These are phyloP conservation scores for Amazona finschi DNA, from an alignment of 2,797 vertebrate species.

Conservation along the genomic window DNA sequence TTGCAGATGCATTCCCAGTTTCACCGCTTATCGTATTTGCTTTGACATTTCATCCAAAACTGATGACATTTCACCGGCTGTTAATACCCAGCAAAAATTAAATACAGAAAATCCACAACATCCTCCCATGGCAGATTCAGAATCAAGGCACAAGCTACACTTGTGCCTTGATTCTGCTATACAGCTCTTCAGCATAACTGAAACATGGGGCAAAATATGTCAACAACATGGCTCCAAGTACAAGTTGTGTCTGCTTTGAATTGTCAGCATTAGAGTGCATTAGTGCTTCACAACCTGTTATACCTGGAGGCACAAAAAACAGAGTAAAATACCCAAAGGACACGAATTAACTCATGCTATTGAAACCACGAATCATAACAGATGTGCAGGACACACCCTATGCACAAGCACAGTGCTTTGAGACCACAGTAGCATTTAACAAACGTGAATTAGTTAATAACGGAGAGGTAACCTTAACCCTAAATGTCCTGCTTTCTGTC, in stretches of 20 bases:
- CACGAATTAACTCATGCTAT: background rate
- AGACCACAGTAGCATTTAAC: background rate
- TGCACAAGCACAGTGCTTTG: background rate
- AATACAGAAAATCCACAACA: background rate
- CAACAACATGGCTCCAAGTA: background rate
- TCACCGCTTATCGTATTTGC: background rate
- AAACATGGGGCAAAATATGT: background rate
- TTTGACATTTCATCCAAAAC: background rate
- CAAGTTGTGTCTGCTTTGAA: background rate
- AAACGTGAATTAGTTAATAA: background rate
- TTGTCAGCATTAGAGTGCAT: background rate
- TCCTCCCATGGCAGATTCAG: background rate
- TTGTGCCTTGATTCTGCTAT: background rate
- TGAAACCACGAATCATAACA: background rate
- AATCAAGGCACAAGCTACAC: background rate
- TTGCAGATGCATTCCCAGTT: background rate
- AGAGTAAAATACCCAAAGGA: background rate
- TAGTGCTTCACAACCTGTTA: background rate
- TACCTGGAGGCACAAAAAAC: background rate
- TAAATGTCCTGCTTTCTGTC: background rate
- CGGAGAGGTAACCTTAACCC: background rate
- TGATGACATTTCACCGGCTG: background rate
- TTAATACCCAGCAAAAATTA: background rate
- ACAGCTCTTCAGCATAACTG: background rate
- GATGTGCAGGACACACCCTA: background rate